These are phyloP conservation scores for Atta texana DNA, from an alignment of 1,140 invertebrate genomes.

Conservation along the genomic window DNA sequence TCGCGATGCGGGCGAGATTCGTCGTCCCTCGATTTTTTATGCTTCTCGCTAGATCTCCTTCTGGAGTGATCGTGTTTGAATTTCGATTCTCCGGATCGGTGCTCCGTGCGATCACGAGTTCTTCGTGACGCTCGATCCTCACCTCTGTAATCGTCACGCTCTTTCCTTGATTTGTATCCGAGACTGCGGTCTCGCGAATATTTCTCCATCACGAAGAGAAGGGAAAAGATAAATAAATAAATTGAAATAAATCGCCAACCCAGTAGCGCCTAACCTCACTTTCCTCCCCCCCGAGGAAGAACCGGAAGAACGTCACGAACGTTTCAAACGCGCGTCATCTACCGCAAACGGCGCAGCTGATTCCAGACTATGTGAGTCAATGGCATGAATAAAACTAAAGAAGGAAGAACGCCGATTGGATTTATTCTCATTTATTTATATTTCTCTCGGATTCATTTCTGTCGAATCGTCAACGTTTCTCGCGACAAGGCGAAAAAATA, in stretches of 20 bases:
- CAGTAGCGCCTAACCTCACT: constrained; percentile 56
- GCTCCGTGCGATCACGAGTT: constrained; percentile 38
- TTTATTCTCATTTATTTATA: not conserved
- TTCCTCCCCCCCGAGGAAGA: not conserved
- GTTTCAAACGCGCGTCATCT: not conserved
- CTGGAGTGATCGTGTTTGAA: constrained; percentile 48
- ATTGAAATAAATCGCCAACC: not conserved
- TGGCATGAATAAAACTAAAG: not conserved
- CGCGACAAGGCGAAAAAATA: not conserved
- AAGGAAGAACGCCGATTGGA: not conserved
- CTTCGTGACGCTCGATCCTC: constrained; percentile 32
- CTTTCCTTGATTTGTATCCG: constrained; percentile 43
- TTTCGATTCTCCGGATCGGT: constrained; percentile 58
- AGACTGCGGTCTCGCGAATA: constrained; percentile 53
- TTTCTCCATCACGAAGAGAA: constrained; percentile 65
- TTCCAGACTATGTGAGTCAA: not conserved
- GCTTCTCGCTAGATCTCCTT: constrained; percentile 63
- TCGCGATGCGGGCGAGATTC: constrained; percentile 62
- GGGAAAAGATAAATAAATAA: not conserved
- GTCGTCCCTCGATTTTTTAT: constrained; percentile 69
- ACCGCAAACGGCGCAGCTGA: constrained; percentile 4
- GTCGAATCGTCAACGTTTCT: not conserved
- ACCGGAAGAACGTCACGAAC: not conserved
- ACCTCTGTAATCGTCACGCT: constrained; percentile 20
- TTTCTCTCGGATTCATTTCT: not conserved